Evolutionary conservation across 30 jellyfish, hydroid and myxozoan genomes (phyloP), one percentile per base, ranked within the genome.

Genomic region (Cassiopea xamachana): DNA sequence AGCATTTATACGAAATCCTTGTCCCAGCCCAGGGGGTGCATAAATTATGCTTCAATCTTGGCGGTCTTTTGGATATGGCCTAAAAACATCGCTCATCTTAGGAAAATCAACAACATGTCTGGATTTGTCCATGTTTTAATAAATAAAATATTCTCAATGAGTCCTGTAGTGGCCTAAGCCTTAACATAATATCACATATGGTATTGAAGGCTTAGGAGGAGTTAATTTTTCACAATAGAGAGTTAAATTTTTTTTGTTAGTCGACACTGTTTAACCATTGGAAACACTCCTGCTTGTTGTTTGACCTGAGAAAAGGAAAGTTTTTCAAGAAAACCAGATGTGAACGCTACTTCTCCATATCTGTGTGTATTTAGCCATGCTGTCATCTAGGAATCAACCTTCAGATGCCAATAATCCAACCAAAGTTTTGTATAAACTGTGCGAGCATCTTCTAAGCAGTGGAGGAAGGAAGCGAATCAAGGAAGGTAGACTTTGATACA

Each of bases 381-480:
- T 49, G 12, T 68, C 90, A 19, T 27, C 27, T n/a, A 27, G 77
- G 60, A 79, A 43, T 39, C 87, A 71, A 68, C 15, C 86, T 1
- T 27, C 58, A 16, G 90, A 79, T 17, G 74, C 72, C 27, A 88
- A 71, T 73, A 69, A 58, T 61, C 96, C 96, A 18, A 69, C 97
- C 18, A 94, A 73, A 58, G 61, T 91, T 58, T 80, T 95, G 73
- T 91, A 74, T 78, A 77, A 80, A 44, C 69, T 95, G 18, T 95
- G 99, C 82, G 92, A 91, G 81, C 97, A 92, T 70, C 58, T 88
- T 61, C 59, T 95, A 73, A 75, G 93, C 47, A 51, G 86, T 46
- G 92, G 89, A 44, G 94, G 97, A 43, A 92, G 90, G 77, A 47
- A 45, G 19, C 74, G 75, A 14, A 59, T 91, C n/a, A 49, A 81